These are phyloP conservation scores for Aporrectodea caliginosa DNA, from an alignment of 1,140 invertebrate species.

Conservation along the genomic window DNA sequence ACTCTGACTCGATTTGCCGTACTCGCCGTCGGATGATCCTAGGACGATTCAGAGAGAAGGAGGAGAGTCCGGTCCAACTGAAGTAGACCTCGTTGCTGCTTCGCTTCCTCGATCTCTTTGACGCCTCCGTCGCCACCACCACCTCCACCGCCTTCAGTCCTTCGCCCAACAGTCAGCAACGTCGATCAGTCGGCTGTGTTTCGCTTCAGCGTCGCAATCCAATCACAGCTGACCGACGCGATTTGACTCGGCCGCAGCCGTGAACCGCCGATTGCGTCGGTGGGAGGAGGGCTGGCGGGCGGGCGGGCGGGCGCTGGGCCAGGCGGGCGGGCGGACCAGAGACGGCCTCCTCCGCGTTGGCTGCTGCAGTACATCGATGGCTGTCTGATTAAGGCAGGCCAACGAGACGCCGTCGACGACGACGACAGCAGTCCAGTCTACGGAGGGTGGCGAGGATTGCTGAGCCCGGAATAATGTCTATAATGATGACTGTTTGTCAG, in stretches of 20 bases:
- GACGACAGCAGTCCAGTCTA: neutral
- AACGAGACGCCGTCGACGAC: neutral
- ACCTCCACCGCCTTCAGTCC: neutral
- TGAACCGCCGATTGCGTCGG: neutral
- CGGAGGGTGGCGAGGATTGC: neutral
- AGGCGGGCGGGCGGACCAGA: no score
- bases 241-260: neutral
- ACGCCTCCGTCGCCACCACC: no score
- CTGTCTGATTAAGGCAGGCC: no score
- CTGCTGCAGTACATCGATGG: no score
- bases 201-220: neutral
- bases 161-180: neutral
- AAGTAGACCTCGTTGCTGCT: no score
- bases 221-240: neutral
- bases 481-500: neutral
- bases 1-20: no score
- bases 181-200: neutral
- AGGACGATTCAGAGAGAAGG: no score
- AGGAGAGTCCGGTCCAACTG: no score
- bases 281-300: neutral
- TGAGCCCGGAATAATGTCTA: no score
- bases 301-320: no score
- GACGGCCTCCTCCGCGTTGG: neutral
- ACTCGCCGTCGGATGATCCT: no score
- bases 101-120: no score